Base-by-base conservation (phyloP, 2,113 vertebrate genomes). In the Phyllostomus hastatus region DNA sequence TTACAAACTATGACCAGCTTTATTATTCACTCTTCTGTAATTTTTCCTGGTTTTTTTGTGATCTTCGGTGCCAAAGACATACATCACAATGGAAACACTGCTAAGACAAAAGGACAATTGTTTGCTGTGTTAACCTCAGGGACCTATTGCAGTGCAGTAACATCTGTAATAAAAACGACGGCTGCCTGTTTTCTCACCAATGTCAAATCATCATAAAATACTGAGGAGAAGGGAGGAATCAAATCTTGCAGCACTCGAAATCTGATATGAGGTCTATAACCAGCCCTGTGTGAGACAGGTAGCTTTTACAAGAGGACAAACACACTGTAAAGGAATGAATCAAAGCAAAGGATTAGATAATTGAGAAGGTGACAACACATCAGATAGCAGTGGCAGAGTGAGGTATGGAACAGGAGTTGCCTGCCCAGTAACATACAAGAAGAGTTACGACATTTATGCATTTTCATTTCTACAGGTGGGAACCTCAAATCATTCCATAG, bases 401-500 rank as follows among this genome's bases (percentile, higher is more conserved):
- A 98, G 97, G 98, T 95, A 98, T 98, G 6, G 93, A 98, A 93
- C 92, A 81, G 96, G 95, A 98, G 95, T 97, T 97, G 98, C 97
- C 97, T 97, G 92, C 0, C 0, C 91, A 80, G 89, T 73, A 96
- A 94, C 96, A 94, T 94, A 76, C 90, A 95, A 90, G 96, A 98
- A 98, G 98, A 99, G 97, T 99, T 98, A 98, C 0, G 97, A 97
- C 98, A 98, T 98, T 98, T 98, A 98, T 98, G 98, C 97, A 98
- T 99, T 99, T 98, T 98, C 98, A 98, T 99, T 98, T 98, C 98
- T 98, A 98, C 97, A 98, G 98, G 98, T 98, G 98, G 98, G 96
- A 96, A 97, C 96, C 97, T 98, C 98, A 98, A 98, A 98, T 98
- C 98, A 98, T 98, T 97, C 90, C 0, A 0, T 86, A 91, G 73